Base-by-base conservation (phyloP, 2,888 invertebrate genomes). In the Crematogaster levior region DNA sequence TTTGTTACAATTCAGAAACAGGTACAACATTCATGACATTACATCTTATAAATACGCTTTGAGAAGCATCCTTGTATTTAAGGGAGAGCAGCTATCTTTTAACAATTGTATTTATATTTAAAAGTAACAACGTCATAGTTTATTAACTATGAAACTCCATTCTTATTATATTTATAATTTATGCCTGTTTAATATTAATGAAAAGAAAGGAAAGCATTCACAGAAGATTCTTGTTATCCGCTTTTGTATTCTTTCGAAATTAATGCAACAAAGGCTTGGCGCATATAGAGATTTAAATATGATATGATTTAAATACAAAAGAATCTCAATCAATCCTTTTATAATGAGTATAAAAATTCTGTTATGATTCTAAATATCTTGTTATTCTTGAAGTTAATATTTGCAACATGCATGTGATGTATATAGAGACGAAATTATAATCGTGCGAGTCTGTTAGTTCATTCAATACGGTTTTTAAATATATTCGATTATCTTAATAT, bases 101-200 rank as follows among this genome's bases (percentile, higher is more conserved):
- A 43, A 51, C 10, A 34, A 7, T 24, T 53, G 5, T 7, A 9
- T 56, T n/a, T 12, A 56, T 56, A 37, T 24, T 53, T 10, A 37
- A 34, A 34, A 68, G 10, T 30, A 68, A 0, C 24, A 37, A 6
- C 27, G 12, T 7, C 1, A 18, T 56, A 37, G 34, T 30, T 66
- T n/a, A 51, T 51, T 70, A 53, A 56, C n/a, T n/a, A 70, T 7
- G 6, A 70, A 37, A 70, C 21, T 53, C 6, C 5, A 58, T 18
- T n/a, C n/a, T 72, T 72, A 27, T 56, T n/a, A 15, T 9, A 43
- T 58, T 15, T 15, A 56, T 6, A 24, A 5, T 10, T 18, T 60
- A 34, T 46, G n/a, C 9, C 43, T 43, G 60, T 73, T 73, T 73
- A 37, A 65, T 34, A 43, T 65, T 75, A 51, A 75, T 65, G n/a